A percentile compares a stretch with the other conserved stretches of the same genome.
phyloP scores from a whole-genome alignment of 2,113 vertebrate genomes.

The Axis porcinus region DNA sequence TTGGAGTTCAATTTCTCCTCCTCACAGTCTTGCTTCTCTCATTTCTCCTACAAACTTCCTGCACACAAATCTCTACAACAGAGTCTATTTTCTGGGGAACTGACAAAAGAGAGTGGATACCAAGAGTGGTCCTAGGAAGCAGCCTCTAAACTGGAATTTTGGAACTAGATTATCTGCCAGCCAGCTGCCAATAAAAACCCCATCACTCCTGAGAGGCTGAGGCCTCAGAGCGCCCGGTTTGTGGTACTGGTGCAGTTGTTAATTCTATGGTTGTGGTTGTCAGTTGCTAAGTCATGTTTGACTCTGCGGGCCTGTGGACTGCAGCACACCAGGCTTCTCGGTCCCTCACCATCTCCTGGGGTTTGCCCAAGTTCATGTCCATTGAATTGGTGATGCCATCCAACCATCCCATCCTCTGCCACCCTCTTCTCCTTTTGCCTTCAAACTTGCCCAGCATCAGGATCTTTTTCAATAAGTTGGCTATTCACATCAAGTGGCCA shows the following conservation, averaged over 20 bases:
- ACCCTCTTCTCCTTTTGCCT: background rate
- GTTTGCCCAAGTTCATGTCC: background rate
- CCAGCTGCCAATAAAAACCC: background rate
- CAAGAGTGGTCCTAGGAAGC: background rate
- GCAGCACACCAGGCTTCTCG: background rate
- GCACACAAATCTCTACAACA: background rate
- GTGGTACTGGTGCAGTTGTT: background rate
- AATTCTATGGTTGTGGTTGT: background rate
- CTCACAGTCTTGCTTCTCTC: background rate
- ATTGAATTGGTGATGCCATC: background rate
- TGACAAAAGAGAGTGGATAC: background rate
- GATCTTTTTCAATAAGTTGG: background rate
- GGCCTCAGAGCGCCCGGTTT: background rate
- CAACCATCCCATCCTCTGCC: background rate
- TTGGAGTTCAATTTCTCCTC: background rate
- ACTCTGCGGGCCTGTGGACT: background rate
- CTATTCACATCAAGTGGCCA: background rate
- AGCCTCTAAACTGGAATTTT: background rate
- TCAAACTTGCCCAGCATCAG: background rate
- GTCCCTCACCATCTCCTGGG: background rate
- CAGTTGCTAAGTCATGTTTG: background rate
- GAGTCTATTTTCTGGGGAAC: background rate
- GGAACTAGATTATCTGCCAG: background rate
- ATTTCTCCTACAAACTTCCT: background rate
- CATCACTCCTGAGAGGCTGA: background rate